Evolutionary conservation across 2,113 vertebrate species (phyloP), one percentile per base, ranked within the genome.

Genomic region (Vulpes lagopus): DNA sequence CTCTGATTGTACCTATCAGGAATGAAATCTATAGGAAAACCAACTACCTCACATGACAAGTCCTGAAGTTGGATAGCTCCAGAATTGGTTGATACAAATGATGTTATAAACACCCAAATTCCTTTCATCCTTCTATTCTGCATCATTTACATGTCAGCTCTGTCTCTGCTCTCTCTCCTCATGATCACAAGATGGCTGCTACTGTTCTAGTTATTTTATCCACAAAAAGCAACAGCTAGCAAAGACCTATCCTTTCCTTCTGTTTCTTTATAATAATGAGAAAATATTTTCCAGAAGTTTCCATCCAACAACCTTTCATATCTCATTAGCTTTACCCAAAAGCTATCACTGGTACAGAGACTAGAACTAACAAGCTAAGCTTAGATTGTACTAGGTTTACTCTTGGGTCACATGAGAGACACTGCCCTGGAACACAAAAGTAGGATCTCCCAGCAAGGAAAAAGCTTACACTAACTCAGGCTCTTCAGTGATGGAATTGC

Each of bases 251-350:
- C 22, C 11, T 51, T 78, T 73, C 20, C 17, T 73, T 65, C 38
- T 51, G 6, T 81, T 32, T 88, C 22, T 89, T 94, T 83, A 62
- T 85, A 84, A 97, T 17, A 91, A 62, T 79, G 35, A 95, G 22
- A 67, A 91, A 89, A 74, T 60, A 51, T 49, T 96, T 93, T 82
- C n/a, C 76, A 95, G 51, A 95, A 51, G 23, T 16, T 71, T 67
- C n/a, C 35, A 79, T 81, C 15, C 60, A 89, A 49, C 55, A 55
- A 55, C 38, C 27, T 65, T 89, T 88, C 60, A 51, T 9, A 5
- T 89, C 27, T 89, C 84, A 71, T 12, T 91, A 67, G 25, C 49
- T 91, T 4, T 59, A 85, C 14, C 11, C n/a, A 93, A 87, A 83
- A 78, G 20, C 19, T 53, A 5, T 32, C n/a, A 51, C 20, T 57